Percentiles rank a stretch among this genome's conserved stretches.
Evolutionary conservation across 2,797 vertebrate species (phyloP).

Genomic region (Psittacula echo): DNA sequence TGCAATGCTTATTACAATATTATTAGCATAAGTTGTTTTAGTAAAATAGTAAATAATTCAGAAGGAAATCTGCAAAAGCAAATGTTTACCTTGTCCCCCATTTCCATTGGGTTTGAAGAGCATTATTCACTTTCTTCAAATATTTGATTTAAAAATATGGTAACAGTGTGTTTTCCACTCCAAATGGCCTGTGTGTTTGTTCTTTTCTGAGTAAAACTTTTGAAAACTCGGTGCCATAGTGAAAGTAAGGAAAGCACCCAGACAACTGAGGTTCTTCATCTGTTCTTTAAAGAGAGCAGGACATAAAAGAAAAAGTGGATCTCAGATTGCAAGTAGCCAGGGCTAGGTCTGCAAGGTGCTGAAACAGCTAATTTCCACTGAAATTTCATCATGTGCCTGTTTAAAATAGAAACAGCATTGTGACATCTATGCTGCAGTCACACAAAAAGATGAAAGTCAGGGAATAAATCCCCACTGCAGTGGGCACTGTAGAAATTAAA

Average conservation of each 20-base stretch:
- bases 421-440: neutral
- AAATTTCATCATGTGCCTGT: neutral
- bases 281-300: neutral
- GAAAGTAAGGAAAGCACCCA: neutral
- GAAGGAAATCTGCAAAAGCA: slow-evolving; percentile 54
- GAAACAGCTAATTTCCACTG: neutral
- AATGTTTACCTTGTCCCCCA: slow-evolving; percentile 8
- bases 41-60: slow-evolving; percentile 72
- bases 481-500: neutral
- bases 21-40: slow-evolving; percentile 59
- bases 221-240: neutral
- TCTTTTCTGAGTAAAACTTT: neutral
- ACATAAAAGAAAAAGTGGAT: neutral
- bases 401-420: neutral
- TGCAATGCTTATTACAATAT: slow-evolving; percentile 40
- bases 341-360: neutral
- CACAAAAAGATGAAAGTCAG: neutral
- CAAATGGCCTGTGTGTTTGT: neutral
- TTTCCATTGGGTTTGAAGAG: slow-evolving; percentile 49
- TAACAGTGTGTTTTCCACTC: slow-evolving; percentile 58
- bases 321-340: neutral
- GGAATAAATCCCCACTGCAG: neutral
- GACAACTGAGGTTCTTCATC: neutral
- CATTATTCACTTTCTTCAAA: slow-evolving; percentile 57
- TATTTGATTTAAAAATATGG: slow-evolving; percentile 65